Evolutionary conservation across 2,113 vertebrate genomes (phyloP).

Genomic region (Callithrix jacchus): DNA sequence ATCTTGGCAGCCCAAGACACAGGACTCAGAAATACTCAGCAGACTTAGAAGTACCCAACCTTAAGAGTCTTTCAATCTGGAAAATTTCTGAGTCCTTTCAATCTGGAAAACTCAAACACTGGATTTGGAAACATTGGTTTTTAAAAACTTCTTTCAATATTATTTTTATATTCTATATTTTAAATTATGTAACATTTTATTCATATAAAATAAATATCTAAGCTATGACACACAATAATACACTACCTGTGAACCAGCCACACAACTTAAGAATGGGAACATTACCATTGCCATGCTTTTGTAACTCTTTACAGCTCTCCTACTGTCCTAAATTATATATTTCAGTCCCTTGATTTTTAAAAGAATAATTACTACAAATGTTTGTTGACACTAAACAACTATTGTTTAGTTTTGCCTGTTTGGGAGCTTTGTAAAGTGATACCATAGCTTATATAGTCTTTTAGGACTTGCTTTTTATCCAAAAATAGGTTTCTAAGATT

Average conservation of each 20-base stretch:
- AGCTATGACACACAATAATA: not conserved
- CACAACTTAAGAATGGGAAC: not conserved
- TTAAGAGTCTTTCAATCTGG: not conserved
- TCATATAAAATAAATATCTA: not conserved
- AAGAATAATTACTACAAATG: not conserved
- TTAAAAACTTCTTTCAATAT: not conserved
- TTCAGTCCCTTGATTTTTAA: not conserved
- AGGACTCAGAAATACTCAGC: too few species aligned
- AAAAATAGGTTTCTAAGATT: not conserved
- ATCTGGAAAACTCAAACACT: not conserved
- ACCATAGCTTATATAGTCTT: not conserved
- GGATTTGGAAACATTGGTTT: not conserved
- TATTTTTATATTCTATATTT: not conserved
- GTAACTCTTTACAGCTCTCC: not conserved
- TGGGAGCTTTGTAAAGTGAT: not conserved
- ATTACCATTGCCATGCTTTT: not conserved
- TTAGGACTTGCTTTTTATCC: not conserved
- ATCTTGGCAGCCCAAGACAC: not conserved
- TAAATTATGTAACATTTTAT: not conserved
- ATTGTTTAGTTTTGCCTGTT: slow-evolving; percentile 13
- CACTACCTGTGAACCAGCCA: not conserved
- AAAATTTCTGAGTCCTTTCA: not conserved
- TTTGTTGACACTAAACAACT: not conserved
- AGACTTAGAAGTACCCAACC: too few species aligned
- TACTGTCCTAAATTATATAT: not conserved